Conservation (phyloP, 2,113 vertebrate species). For the Scophthalmus maximus region DNA sequence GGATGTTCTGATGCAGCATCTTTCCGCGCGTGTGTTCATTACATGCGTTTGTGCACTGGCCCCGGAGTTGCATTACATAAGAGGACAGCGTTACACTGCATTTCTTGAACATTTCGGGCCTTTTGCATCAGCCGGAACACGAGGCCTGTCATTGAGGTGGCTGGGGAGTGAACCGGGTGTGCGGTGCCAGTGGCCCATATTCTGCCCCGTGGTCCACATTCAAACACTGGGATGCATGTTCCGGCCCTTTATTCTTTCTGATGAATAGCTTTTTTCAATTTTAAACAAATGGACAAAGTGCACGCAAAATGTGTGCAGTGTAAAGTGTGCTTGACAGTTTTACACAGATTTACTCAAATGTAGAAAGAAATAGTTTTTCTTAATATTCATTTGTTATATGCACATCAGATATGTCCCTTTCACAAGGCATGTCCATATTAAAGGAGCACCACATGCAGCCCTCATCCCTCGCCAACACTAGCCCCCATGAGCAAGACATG, state of each 20-base stretch:
- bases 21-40: constrained; percentile 25
- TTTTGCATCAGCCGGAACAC: constrained; percentile 63
- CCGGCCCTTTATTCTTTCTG: background rate
- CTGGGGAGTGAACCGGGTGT: background rate
- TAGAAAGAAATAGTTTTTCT: no score
- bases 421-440: no score
- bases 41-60: constrained; percentile 7
- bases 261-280: background rate
- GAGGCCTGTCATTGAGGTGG: constrained; percentile 23
- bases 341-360: no score
- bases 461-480: no score
- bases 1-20: background rate
- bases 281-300: background rate
- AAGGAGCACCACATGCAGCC: no score
- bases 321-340: background rate
- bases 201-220: background rate
- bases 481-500: no score
- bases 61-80: constrained; percentile 50
- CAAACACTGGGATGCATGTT: background rate
- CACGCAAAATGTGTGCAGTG: background rate
- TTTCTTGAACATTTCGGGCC: constrained; percentile 66
- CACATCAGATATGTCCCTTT: no score
- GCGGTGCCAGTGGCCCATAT: background rate
- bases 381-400: no score
- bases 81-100: constrained; percentile 29